These are phyloP conservation scores for Phoeniculus purpureus DNA, from an alignment of 2,797 vertebrate species.

Conservation along the genomic window DNA sequence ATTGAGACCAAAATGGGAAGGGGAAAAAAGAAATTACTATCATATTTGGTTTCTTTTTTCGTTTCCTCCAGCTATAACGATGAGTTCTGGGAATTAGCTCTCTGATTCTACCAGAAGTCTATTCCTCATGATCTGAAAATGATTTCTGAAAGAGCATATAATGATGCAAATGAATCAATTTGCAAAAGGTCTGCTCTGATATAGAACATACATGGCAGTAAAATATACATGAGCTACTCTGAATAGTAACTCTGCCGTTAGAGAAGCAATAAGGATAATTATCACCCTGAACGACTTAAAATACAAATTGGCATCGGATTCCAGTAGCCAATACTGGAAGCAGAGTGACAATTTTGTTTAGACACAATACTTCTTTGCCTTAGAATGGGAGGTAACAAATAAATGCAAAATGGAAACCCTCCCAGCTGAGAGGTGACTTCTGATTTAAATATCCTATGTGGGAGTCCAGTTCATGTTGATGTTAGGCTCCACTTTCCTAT, in stretches of 20 bases:
- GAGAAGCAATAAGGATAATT: background rate
- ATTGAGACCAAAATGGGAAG: background rate
- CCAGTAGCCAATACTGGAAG: background rate
- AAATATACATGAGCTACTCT: constrained; percentile 15
- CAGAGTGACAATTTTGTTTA: background rate
- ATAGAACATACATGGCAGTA: background rate
- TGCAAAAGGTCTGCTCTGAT: constrained; percentile 50
- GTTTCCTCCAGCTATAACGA: background rate
- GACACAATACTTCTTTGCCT: constrained; percentile 2
- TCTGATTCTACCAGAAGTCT: constrained; percentile 3
- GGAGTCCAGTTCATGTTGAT: background rate
- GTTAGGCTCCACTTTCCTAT: background rate
- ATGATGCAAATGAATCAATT: constrained; percentile 47
- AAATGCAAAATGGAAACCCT: background rate
- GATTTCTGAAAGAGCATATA: background rate
- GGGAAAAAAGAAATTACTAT: background rate
- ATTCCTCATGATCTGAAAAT: background rate
- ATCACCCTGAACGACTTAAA: constrained; percentile 10
- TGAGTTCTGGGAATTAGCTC: background rate
- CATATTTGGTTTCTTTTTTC: background rate
- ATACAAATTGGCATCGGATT: constrained; percentile 22
- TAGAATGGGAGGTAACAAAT: background rate
- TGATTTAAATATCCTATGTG: background rate
- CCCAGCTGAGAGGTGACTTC: background rate
- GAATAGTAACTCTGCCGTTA: constrained; percentile 23